Conservation (phyloP, 2,888 invertebrate species). For the Trissolcus japonicus region DNA sequence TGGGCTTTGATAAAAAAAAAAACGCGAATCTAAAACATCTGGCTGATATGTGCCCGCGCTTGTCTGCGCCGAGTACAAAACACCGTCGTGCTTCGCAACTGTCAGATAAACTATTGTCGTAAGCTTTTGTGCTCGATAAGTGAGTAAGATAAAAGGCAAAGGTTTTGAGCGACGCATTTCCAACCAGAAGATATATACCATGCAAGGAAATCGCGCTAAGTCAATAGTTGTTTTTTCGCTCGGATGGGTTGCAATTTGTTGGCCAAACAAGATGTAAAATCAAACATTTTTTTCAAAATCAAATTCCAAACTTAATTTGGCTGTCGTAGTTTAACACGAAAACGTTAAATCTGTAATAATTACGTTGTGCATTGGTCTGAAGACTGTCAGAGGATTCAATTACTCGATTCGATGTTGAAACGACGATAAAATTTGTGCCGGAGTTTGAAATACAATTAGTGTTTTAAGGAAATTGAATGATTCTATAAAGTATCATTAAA, state of each 20-base stretch:
- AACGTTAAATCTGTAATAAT: no score
- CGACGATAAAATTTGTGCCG: no score
- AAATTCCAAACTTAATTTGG: no score
- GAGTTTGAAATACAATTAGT: no score
- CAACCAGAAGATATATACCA: not conserved
- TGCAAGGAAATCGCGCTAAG: not conserved
- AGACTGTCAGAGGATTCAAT: no score
- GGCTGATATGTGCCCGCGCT: not conserved
- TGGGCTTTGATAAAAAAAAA: not conserved
- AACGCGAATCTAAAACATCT: not conserved
- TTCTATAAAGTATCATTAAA: not conserved
- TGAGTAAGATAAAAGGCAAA: not conserved
- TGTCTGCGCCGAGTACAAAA: not conserved
- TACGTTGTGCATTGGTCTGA: no score
- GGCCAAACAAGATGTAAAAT: no score
- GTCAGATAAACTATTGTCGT: conserved; percentile 1
- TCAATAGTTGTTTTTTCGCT: not conserved
- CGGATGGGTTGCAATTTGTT: not conserved
- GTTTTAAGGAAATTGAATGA: no score
- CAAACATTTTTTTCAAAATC: no score
- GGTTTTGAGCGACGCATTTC: not conserved
- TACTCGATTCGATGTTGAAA: no score
- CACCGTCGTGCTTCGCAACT: not conserved
- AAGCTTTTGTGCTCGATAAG: not conserved
- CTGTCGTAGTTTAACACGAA: no score